phyloP scores from a whole-genome alignment of 2,888 invertebrate genomes.

The Epinotia brunnichana region DNA sequence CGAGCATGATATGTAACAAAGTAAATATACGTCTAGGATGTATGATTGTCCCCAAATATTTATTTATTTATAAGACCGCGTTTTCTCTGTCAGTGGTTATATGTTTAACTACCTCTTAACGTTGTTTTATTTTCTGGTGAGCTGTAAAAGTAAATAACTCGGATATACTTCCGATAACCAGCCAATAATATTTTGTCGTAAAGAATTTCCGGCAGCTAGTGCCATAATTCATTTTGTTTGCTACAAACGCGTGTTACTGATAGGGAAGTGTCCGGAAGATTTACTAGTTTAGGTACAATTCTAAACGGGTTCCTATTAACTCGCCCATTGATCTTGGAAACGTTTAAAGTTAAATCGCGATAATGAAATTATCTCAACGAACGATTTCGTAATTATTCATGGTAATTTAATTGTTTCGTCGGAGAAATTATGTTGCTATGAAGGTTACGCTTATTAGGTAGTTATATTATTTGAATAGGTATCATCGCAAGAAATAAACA shows the following conservation, averaged over 20 bases:
- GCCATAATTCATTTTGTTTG: conserved; percentile 44
- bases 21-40: too few relatives aligned
- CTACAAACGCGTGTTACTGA: conserved; percentile 39
- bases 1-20: too few relatives aligned
- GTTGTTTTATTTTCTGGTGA: background rate
- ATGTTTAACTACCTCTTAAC: background rate
- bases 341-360: background rate
- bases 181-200: conserved; percentile 29
- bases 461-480: too few relatives aligned
- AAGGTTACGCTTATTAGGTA: background rate
- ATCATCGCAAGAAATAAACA: background rate
- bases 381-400: conserved; percentile 7
- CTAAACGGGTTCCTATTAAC: conserved; percentile 13
- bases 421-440: background rate
- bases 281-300: conserved; percentile 43
- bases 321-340: conserved; percentile 19
- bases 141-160: background rate
- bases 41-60: too few relatives aligned
- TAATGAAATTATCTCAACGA: conserved; percentile 3
- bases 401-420: background rate
- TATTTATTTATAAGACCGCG: too few relatives aligned
- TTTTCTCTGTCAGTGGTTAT: background rate
- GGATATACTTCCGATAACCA: conserved; percentile 21
- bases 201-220: conserved; percentile 27
- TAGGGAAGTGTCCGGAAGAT: conserved; percentile 47